phyloP scores from a whole-genome alignment of 1,140 invertebrate genomes.

The Cherax destructor region DNA sequence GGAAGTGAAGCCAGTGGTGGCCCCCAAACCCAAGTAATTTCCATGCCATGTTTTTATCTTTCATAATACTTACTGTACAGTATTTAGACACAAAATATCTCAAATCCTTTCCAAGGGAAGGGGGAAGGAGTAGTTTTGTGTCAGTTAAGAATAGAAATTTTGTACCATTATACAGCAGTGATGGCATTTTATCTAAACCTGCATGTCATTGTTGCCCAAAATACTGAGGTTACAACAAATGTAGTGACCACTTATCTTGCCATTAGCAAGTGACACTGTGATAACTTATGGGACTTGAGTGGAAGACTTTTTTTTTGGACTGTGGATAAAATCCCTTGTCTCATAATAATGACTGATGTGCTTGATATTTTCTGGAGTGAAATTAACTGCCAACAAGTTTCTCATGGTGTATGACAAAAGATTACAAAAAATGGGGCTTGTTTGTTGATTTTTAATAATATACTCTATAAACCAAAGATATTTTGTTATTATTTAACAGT shows the following conservation, averaged over 20 bases:
- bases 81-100: not conserved
- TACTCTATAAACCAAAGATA: constrained; percentile 65
- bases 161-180: not conserved
- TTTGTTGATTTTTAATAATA: constrained; percentile 39
- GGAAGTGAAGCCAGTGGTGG: constrained; percentile 50
- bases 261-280: constrained; percentile 53
- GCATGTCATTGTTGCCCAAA: not conserved
- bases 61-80: not conserved
- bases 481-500: constrained; percentile 62
- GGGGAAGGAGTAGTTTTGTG: not conserved
- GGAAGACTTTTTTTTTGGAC: not conserved
- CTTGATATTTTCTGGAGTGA: not conserved
- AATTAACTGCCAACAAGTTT: constrained; percentile 16
- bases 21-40: constrained; percentile 58
- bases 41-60: not conserved
- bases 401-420: not conserved
- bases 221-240: not conserved
- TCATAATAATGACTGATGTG: constrained; percentile 5
- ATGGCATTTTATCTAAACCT: not conserved
- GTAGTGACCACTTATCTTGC: constrained; percentile 25
- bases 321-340: not conserved
- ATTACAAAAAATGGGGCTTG: constrained; percentile 3
- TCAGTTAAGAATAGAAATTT: not conserved
- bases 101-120: not conserved
- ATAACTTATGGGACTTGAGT: constrained; percentile 25